Base-by-base conservation (phyloP, 2,888 invertebrate genomes). In the Pherbina coryleti region DNA sequence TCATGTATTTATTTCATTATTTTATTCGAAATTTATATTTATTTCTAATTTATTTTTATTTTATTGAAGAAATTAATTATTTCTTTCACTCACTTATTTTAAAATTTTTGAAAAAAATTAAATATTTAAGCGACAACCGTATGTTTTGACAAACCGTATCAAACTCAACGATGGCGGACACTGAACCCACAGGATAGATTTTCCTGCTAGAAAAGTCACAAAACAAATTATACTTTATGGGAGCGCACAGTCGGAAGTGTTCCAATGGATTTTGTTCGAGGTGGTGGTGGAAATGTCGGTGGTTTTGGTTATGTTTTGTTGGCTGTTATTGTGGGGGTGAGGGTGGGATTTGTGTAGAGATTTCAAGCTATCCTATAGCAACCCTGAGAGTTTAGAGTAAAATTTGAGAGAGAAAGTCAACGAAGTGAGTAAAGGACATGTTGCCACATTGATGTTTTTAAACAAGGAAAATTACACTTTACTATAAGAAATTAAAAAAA, bases 111-210 rank as follows among this genome's bases (percentile, higher is more conserved):
- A 11, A n/a, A 3, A 34, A n/a, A 7, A 17, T 66, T 25, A 51
- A 69, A 5, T 3, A 66, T 31, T 22, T 9, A 37, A 67, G 19
- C 34, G 22, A 5, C 81, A 85, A 84, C 84, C 84, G 82, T 79
- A 82, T 85, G 83, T 83, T 81, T 81, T 82, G 82, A 84, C 79
- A 79, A 77, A 84, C 84, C 84, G 85, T 81, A 84, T 81, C 82
- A 84, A 86, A 87, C 86, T 87, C 84, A 82, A 79, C 81, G 77
- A 67, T 73, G 83, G 81, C 85, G 86, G 87, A 82, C 84, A 86
- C 82, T 86, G 86, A 87, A 87, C 87, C 84, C 84, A 78, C 79
- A 67, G 55, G 74, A 69, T 25, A 17, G 19, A 44, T 75, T 62
- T 73, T 69, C 76, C 81, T 73, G 77, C 67, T 70, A 44, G 76